Conservation (phyloP, 2,113 vertebrate species). For the Campylomormyrus tamandua region DNA sequence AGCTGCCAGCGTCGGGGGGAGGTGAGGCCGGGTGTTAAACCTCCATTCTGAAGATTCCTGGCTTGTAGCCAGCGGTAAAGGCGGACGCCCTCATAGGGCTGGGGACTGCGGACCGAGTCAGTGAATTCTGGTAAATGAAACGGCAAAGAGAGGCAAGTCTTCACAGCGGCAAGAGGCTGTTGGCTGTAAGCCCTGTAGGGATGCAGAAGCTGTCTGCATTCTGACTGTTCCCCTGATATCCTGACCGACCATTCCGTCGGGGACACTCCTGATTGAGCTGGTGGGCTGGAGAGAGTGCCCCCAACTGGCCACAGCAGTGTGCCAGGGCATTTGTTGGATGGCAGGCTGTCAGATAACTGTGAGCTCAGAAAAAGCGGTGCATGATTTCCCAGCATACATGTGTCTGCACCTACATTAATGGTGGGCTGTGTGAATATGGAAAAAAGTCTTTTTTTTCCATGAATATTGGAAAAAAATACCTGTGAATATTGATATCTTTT, state of each 20-base stretch:
- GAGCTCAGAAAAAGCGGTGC: neutral
- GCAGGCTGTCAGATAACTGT: neutral
- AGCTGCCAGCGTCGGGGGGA: conserved; percentile 38
- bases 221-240: neutral
- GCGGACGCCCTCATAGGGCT: conserved; percentile 27
- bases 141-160: neutral
- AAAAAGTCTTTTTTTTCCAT: neutral
- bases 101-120: conserved; percentile 7
- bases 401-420: neutral
- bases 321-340: neutral
- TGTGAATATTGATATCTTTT: neutral
- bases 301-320: neutral
- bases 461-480: too few relatives aligned
- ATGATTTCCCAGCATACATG: neutral
- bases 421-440: neutral
- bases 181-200: too few relatives aligned
- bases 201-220: neutral
- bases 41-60: conserved; percentile 47
- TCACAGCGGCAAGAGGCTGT: neutral
- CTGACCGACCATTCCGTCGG: neutral
- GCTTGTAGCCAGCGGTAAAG: conserved; percentile 37
- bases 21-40: conserved; percentile 36
- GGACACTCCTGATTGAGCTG: neutral
- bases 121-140: neutral
- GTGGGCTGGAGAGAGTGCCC: neutral